Base-by-base conservation (phyloP, 2,888 invertebrate genomes). In the Andrena bucephala region DNA sequence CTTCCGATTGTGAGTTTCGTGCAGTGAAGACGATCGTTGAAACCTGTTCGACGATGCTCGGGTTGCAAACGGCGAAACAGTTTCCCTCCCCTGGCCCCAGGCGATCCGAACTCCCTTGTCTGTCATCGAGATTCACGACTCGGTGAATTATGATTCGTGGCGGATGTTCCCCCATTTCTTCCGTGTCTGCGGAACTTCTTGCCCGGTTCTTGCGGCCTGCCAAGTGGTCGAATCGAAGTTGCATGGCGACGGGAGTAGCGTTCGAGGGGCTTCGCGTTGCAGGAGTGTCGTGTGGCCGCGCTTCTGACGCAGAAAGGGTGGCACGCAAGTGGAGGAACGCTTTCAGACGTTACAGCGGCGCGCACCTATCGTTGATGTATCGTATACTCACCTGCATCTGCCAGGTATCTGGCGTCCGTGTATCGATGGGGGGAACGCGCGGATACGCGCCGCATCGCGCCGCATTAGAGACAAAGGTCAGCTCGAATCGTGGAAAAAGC, bases 331-430 rank as follows among this genome's bases (percentile, higher is more conserved):
- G 16, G 8, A 8, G 8, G 54, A 36, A 68, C 13, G 13, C 16
- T 8, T 8, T 4, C 24, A 24, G 5, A 20, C 7, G 13, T 24
- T 31, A 5, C 29, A 36, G 33, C 13, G 10, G 20, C 33, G 8
- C 6, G 3, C 24, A 16, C 4, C 60, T 68, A 13, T 6, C 31
- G n/a, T 5, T 20, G n/a, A 6, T 6, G 36, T 4, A 52, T 60
- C n/a, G 68, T 62, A 75, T 50, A 52, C 50, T 60, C 75, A 68
- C 27, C 74, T 62, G 60, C 13, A 60, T 8, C 31, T 5, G 48
- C 33, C n/a, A 33, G 62, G 62, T 57, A 13, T 16, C 65, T 27
- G 57, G 8, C 8, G 57, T 1, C 10, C 24, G 57, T 6, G 20
- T 52, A 31, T 13, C 20, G 8, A 48, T 20, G 27, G n/a, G 31